Evolutionary conservation across 2,113 vertebrate species (phyloP), one percentile per base, ranked within the genome.

Genomic region (Siniperca knerii): DNA sequence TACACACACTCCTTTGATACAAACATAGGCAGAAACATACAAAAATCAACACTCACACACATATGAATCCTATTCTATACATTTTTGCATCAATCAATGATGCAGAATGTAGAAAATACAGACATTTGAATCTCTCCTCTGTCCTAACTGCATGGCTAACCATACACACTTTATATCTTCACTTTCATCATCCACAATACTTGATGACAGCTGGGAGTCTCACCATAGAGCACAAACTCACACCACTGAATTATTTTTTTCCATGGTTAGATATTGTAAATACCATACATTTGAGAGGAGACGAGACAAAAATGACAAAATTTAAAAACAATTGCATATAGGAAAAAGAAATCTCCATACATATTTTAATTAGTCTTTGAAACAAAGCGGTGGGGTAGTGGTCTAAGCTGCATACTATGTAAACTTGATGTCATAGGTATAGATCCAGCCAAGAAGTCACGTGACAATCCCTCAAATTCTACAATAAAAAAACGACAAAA

Each of bases 121-220:
- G 25, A 75, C 4, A 52, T 50, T 57, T 70, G 50, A 62, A 72
- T 44, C 23, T 72, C 44, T 64, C 44, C 54, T 66, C 61, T 23
- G 29, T 54, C 62, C 77, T 60, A 44, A 66, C 71, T 72, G 72
- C 67, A 64, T 54, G 69, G 69, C 72, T 61, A 72, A 84, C 62
- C 69, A 79, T 18, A 72, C 66, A 80, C 80, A 75, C 50, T 61
- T 83, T 82, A 75, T 62, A 78, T 75, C 77, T 71, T 73, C 73
- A 65, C 74, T 72, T 75, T 78, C 68, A 81, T 84, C 82, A 58
- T n/a, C 68, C 52, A 42, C 33, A 79, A 64, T 33, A 25, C 75
- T 46, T n/a, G 9, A 0, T 70, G 75, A 82, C 77, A 77, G 75
- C 72, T 35, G 20, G 78, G 48, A 71, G 33, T 44, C 71, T 81